A percentile compares a stretch with the other conserved stretches of the same genome.
Evolutionary conservation across 2,888 invertebrate genomes (phyloP).

Genomic region (Hirtodrosophila histrioides): DNA sequence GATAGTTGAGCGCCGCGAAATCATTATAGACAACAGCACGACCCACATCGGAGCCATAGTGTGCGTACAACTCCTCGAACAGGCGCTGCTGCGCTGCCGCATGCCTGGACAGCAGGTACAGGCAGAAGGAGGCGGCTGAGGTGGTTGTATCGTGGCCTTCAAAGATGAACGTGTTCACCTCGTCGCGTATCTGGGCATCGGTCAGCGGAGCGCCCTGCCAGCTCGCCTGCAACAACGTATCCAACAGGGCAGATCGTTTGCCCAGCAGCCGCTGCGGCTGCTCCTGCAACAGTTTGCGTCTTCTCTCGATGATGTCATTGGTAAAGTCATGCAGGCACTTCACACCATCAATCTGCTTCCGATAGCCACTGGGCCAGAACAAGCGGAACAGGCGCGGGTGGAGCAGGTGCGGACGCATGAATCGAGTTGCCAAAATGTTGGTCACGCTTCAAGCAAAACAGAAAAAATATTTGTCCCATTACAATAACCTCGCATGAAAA

Average conservation of each 20-base stretch:
- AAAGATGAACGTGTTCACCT: conserved; percentile 91
- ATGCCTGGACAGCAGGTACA: conserved; percentile 81
- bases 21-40: conserved; percentile 65
- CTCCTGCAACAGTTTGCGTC: conserved; percentile 60
- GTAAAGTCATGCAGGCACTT: conserved; percentile 85
- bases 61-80: conserved; percentile 71
- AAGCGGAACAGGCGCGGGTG: conserved; percentile 60
- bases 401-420: conserved; percentile 70
- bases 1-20: conserved; percentile 76
- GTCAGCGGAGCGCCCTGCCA: conserved; percentile 86
- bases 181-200: conserved; percentile 87
- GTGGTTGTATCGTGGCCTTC: conserved; percentile 85
- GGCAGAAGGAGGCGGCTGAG: conserved; percentile 80
- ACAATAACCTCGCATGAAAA: too few relatives aligned
- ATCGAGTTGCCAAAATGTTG: conserved; percentile 70
- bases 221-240: conserved; percentile 87
- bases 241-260: conserved; percentile 86
- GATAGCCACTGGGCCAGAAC: conserved; percentile 58
- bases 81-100: conserved; percentile 74
- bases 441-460: conserved; percentile 62
- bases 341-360: conserved; percentile 84
- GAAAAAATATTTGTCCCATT: background rate
- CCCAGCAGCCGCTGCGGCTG: background rate
- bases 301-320: conserved; percentile 85
- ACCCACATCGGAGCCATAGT: conserved; percentile 68